Conservation (phyloP, 2,888 invertebrate genomes). For the Drosophila greeni region DNA sequence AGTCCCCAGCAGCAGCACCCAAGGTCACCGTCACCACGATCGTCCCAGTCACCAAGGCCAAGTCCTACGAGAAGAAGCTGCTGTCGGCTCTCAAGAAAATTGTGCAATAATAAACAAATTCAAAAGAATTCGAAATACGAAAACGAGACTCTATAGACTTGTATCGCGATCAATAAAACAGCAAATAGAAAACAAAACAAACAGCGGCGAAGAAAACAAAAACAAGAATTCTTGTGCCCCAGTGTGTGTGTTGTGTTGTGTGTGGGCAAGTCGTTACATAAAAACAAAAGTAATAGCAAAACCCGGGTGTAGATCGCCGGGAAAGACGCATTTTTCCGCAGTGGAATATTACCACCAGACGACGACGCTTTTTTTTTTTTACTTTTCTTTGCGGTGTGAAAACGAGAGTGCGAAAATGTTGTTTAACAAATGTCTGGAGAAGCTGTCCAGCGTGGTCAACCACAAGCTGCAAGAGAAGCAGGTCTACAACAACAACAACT, state of each 20-base stretch:
- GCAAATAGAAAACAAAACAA: slow-evolving; percentile 35
- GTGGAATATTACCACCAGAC: slow-evolving; percentile 25
- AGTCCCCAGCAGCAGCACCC: slow-evolving; percentile 30
- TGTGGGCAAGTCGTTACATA: slow-evolving; percentile 49
- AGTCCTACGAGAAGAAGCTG: slow-evolving; percentile 62
- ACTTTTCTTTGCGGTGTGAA: slow-evolving; percentile 14
- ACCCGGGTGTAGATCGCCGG: not conserved
- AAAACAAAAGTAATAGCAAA: slow-evolving; percentile 25
- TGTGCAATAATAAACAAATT: slow-evolving; percentile 56
- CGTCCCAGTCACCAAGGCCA: slow-evolving; percentile 23
- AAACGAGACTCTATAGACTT: slow-evolving; percentile 4
- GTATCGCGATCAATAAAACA: slow-evolving; percentile 25
- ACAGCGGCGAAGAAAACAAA: slow-evolving; percentile 28
- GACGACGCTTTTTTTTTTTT: not conserved
- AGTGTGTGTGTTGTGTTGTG: slow-evolving; percentile 17
- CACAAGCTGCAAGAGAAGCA: slow-evolving; percentile 68
- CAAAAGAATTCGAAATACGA: not conserved
- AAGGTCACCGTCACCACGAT: slow-evolving; percentile 18
- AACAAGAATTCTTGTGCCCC: slow-evolving; percentile 43
- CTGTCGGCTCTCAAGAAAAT: slow-evolving; percentile 65
- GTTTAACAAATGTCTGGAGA: slow-evolving; percentile 78
- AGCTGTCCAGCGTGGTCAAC: slow-evolving; percentile 75
- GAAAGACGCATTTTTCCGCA: slow-evolving; percentile 36
- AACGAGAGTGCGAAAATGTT: slow-evolving; percentile 61
- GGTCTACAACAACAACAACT: slow-evolving; percentile 50